A percentile compares a stretch with the other conserved stretches of the same genome.
These are phyloP conservation scores for Cassiopea xamachana DNA, from an alignment of 30 jellyfish, hydroid and myxozoan genomes.

Conservation along the genomic window DNA sequence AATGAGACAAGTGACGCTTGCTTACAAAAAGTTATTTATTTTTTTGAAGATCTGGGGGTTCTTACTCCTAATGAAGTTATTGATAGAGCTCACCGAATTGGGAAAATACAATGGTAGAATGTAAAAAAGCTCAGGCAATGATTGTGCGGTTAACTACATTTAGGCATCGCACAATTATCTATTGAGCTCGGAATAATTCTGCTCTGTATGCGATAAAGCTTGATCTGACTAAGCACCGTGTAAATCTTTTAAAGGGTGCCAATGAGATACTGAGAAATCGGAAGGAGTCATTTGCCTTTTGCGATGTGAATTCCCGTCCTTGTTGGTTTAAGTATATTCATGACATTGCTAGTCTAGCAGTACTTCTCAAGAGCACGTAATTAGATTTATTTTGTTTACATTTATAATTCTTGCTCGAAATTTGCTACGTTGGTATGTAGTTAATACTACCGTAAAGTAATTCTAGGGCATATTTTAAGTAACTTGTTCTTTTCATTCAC, in stretches of 20 bases:
- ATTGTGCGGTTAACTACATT: background rate
- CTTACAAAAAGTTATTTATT: background rate
- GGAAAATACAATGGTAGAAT: too few species aligned
- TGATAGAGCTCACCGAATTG: too few species aligned
- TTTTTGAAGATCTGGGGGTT: background rate
- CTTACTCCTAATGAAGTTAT: too few species aligned
- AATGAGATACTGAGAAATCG: background rate
- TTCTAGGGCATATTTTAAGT: background rate
- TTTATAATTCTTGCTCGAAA: background rate
- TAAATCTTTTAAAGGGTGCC: background rate
- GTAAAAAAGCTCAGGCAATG: too few species aligned
- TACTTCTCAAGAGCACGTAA: background rate
- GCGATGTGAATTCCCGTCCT: background rate
- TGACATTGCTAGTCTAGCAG: background rate
- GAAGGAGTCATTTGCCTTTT: constrained; percentile 3
- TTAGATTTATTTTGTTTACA: background rate
- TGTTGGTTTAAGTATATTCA: background rate
- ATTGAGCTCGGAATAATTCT: background rate
- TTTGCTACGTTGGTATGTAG: background rate
- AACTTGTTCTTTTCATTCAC: background rate
- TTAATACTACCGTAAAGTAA: background rate
- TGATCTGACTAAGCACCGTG: background rate
- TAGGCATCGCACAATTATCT: background rate
- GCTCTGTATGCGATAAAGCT: background rate
- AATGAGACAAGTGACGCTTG: background rate